Evolutionary conservation across 2,888 invertebrate genomes (phyloP), one percentile per base, ranked within the genome.

Genomic region (Spicauda simplicius): DNA sequence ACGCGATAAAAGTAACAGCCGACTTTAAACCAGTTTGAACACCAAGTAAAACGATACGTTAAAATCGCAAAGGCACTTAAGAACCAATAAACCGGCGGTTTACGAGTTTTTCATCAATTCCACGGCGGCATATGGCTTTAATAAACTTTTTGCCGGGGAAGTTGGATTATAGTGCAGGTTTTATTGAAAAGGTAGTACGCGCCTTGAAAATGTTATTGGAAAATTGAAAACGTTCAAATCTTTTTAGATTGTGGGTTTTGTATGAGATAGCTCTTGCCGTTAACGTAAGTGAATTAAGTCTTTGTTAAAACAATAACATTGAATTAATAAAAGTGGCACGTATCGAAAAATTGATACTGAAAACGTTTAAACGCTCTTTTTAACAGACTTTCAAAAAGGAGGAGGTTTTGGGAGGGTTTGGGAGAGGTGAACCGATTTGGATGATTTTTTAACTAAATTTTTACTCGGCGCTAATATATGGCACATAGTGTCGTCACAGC

Each of bases 31-130:
- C 48, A 33, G 50, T 56, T 50, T 66, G 60, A 66, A 25, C 25
- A 25, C 55, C 18, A 55, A 41, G 25, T 67, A 25, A 61, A 67
- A 61, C 61, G 67, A 56, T 61, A 61, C 61, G 61, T 61, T 60
- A 56, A 66, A 66, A 67, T 66, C 60, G 56, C 67, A 18, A 52
- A 56, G 67, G 61, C 61, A 67, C 66, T 67, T 67, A 67, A 61
- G 66, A 67, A 61, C 66, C 66, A 61, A 67, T 67, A 67, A 67
- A 67, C 56, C 50, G 50, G 3, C 18, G 55, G 33, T 67, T 67
- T 67, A 67, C 50, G 66, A 66, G 66, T 48, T 61, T 66, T 66
- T 66, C 66, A 56, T 56, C 66, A 66, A 66, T 66, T 66, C 25
- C 30, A 12, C 18, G 65, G 54, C 65, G 62, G 62, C 62, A 62